A percentile compares a stretch with the other conserved stretches of the same genome.
These are phyloP conservation scores for Elachura formosa DNA, from an alignment of 2,113 vertebrate genomes.

Conservation along the genomic window DNA sequence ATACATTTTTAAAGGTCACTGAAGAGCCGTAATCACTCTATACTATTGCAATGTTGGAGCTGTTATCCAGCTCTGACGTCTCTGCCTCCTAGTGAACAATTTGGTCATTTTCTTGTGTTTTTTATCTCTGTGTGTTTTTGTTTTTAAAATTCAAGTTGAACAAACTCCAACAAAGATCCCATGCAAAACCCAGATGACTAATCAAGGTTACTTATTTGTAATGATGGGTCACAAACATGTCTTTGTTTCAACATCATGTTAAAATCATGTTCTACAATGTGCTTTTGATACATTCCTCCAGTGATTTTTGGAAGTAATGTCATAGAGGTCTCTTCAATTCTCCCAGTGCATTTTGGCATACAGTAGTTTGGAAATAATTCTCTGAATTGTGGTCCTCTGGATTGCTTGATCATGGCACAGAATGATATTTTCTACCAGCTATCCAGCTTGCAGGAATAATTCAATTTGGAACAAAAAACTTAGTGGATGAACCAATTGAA, in stretches of 20 bases:
- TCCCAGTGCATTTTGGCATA: not conserved
- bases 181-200: not conserved
- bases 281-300: not conserved
- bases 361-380: not conserved
- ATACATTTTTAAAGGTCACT: not conserved
- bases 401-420: not conserved
- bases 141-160: not conserved
- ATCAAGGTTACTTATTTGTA: not conserved
- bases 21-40: not conserved
- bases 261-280: accelerated
- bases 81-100: not conserved
- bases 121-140: not conserved
- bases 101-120: not conserved
- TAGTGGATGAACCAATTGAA: not conserved
- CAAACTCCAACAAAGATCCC: not conserved
- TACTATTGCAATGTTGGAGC: not conserved
- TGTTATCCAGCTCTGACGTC: not conserved
- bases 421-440: not conserved
- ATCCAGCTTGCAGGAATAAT: not conserved
- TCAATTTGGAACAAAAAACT: not conserved
- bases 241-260: not conserved
- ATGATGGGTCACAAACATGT: accelerated
- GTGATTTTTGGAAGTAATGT: not conserved
- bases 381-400: not conserved
- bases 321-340: not conserved